Evolutionary conservation across 2,888 invertebrate species (phyloP), one percentile per base, ranked within the genome.

Genomic region (Thumatha senex): DNA sequence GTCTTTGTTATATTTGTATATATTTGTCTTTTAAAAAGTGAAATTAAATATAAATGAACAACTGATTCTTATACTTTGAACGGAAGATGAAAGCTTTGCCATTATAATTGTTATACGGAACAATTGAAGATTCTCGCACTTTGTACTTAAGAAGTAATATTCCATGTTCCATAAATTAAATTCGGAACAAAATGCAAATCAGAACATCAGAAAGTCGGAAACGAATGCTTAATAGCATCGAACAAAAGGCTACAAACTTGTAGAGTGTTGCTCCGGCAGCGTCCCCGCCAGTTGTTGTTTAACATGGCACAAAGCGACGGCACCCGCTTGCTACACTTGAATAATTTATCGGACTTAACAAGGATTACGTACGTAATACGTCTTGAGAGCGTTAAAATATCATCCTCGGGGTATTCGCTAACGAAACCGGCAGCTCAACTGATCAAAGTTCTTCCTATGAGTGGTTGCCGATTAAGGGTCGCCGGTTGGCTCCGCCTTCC

Each of bases 311-410:
- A 9, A 13, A 15, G 33, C 42, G 41, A n/a, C 44, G 33, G 29
- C 30, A 1, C 39, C n/a, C 40, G 9, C 46, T 30, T 24, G 30
- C 29, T 69, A 69, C 66, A 72, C 68, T 75, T 85, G 82, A 86
- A 88, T 87, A 81, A 87, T 85, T 84, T 76, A 86, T 82, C 67
- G 72, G 76, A 73, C 80, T 82, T 84, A 83, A 84, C 80, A 74
- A 78, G 82, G 81, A 83, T 86, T 86, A n/a, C n/a, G n/a, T n/a
- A n/a, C n/a, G n/a, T n/a, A 86, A 84, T 82, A 79, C 70, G 74
- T 77, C 76, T 63, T 66, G 74, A 70, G 73, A 76, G 74, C 70
- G 72, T 74, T 82, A 74, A 74, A 82, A 80, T 74, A 80, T 76
- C 76, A 78, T 78, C 74, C 63, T 58, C 52, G 52, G 64, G 66